phyloP scores from a whole-genome alignment of 2,113 vertebrate species.

The Ochotona princeps region DNA sequence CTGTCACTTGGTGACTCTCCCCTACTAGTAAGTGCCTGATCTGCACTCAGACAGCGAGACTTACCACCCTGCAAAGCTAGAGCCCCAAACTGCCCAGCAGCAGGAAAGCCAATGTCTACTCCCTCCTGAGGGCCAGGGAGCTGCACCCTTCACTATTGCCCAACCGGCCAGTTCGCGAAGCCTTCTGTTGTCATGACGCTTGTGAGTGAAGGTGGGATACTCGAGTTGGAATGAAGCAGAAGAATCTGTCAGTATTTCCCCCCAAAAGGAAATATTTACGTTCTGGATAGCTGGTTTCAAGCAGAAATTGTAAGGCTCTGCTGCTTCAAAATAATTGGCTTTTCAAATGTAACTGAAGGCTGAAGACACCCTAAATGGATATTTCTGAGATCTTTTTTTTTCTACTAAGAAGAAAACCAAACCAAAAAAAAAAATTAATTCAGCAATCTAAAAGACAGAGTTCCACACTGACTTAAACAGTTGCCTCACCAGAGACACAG shows the following conservation, averaged over 20 bases:
- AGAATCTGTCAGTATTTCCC: background rate
- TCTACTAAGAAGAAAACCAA: slow-evolving; percentile 22
- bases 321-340: slow-evolving; percentile 72
- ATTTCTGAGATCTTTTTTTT: slow-evolving; percentile 57
- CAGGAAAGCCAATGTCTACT: background rate
- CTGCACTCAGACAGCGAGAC: background rate
- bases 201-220: background rate
- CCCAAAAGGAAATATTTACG: slow-evolving; percentile 43
- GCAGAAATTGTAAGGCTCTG: slow-evolving; percentile 54
- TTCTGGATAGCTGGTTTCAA: slow-evolving; percentile 30
- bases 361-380: slow-evolving; percentile 44
- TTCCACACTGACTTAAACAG: background rate
- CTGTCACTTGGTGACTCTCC: background rate
- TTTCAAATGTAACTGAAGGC: slow-evolving; percentile 55
- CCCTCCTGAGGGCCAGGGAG: background rate
- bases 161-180: background rate
- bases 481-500: background rate
- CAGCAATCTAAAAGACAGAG: background rate
- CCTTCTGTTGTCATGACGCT: background rate
- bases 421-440: background rate
- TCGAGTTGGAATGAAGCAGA: background rate
- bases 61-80: background rate
- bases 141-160: background rate
- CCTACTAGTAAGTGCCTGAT: background rate
- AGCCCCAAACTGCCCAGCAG: background rate